Evolutionary conservation across 64 coral and sea anemone species (phyloP).

Genomic region (Montipora cactus): DNA sequence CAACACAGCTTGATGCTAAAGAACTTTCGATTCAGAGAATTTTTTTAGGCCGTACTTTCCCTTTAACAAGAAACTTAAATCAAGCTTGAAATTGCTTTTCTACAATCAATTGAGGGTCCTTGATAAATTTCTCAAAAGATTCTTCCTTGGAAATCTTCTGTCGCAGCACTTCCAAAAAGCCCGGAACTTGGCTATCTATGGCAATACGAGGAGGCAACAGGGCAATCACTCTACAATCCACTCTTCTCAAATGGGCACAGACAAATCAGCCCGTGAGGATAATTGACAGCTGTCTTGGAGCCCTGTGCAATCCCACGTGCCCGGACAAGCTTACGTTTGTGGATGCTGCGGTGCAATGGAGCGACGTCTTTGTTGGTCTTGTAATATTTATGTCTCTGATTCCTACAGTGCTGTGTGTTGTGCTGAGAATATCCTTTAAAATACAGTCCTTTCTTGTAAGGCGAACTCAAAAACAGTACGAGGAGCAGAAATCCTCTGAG

Average conservation of each 20-base stretch:
- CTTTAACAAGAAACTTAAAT: too few species aligned
- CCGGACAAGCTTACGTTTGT: neutral
- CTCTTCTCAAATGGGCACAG: constrained; percentile 8
- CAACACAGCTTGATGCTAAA: too few species aligned
- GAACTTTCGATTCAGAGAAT: too few species aligned
- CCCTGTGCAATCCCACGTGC: constrained; percentile 45
- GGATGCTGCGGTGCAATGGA: constrained; percentile 27
- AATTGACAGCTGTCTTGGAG: constrained; percentile 35
- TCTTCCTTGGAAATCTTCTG: neutral
- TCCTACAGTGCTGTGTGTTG: neutral
- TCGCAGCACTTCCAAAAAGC: neutral
- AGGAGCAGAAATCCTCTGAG: neutral
- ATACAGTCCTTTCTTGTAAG: neutral
- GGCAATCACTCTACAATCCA: neutral
- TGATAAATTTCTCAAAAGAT: neutral
- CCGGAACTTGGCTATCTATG: constrained; percentile 6
- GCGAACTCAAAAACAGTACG: neutral
- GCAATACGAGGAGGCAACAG: neutral
- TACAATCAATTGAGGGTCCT: neutral
- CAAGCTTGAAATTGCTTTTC: too few species aligned
- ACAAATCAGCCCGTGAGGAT: neutral
- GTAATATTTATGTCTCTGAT: constrained; percentile 6
- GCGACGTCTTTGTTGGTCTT: neutral
- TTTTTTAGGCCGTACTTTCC: too few species aligned
- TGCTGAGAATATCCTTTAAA: neutral